Evolutionary conservation across 1,140 invertebrate species (phyloP).

Genomic region (Drosophila albomicans): DNA sequence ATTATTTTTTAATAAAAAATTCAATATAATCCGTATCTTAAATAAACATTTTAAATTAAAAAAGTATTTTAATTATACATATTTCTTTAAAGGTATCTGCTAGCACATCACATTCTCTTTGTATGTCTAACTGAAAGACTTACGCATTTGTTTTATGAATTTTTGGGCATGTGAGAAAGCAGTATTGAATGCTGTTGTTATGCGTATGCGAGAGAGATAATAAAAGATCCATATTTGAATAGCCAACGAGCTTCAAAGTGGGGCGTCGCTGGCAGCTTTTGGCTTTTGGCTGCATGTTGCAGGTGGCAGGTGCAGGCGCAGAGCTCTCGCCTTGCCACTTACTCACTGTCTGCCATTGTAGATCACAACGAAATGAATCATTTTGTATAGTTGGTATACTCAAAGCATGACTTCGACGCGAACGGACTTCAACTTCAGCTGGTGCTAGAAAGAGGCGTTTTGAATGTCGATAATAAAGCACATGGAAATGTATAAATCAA

Average conservation of each 20-base stretch:
- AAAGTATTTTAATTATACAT: no score
- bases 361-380: slow-evolving; percentile 77
- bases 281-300: not conserved
- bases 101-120: not conserved
- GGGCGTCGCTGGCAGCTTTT: slow-evolving; percentile 34
- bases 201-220: slow-evolving; percentile 23
- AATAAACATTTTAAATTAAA: no score
- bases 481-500: slow-evolving; percentile 78
- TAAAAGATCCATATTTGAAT: slow-evolving; percentile 52
- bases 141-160: slow-evolving; percentile 11
- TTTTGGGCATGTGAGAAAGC: slow-evolving; percentile 61
- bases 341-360: slow-evolving; percentile 53
- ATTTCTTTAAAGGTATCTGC: slow-evolving; percentile 10
- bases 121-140: not conserved
- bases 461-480: slow-evolving; percentile 70
- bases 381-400: slow-evolving; percentile 9
- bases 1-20: no score
- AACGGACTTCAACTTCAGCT: slow-evolving; percentile 39
- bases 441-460: slow-evolving; percentile 71
- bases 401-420: slow-evolving; percentile 18
- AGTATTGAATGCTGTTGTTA: slow-evolving; percentile 21
- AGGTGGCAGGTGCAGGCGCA: slow-evolving; percentile 42
- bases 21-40: no score
- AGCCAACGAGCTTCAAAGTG: slow-evolving; percentile 10
- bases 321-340: slow-evolving; percentile 23